Conservation (phyloP, 2,113 vertebrate genomes). For the Mobula birostris region DNA sequence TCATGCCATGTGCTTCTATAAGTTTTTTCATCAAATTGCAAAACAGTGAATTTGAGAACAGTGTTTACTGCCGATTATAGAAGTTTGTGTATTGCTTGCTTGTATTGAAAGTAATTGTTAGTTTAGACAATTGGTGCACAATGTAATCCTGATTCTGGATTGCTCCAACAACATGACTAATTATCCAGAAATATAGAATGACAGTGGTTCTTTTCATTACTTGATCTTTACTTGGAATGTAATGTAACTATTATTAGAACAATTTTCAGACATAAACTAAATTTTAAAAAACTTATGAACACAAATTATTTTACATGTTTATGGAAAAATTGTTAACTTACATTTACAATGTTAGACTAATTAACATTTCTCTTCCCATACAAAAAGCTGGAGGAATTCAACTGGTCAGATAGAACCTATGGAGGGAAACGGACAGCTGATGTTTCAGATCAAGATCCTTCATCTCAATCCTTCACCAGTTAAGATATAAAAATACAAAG, state of each 20-base stretch:
- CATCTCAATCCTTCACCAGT: no score
- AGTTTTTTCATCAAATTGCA: not conserved
- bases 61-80: not conserved
- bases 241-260: not conserved
- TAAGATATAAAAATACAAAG: no score
- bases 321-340: not conserved
- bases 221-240: not conserved
- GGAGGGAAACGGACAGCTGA: no score
- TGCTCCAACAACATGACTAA: not conserved
- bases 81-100: not conserved
- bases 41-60: not conserved
- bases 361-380: not conserved
- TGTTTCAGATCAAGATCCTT: no score
- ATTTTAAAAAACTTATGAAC: not conserved
- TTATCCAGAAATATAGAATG: not conserved
- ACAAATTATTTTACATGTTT: not conserved
- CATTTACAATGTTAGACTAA: not conserved
- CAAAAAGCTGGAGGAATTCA: no score
- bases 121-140: not conserved
- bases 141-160: not conserved
- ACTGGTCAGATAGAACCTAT: no score
- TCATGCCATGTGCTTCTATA: not conserved
- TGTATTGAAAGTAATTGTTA: not conserved
- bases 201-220: not conserved
- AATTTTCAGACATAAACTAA: not conserved